Percentiles rank a stretch among this genome's conserved stretches.
Conservation (phyloP, 2,113 vertebrate genomes). For the Hippocampus abdominalis region DNA sequence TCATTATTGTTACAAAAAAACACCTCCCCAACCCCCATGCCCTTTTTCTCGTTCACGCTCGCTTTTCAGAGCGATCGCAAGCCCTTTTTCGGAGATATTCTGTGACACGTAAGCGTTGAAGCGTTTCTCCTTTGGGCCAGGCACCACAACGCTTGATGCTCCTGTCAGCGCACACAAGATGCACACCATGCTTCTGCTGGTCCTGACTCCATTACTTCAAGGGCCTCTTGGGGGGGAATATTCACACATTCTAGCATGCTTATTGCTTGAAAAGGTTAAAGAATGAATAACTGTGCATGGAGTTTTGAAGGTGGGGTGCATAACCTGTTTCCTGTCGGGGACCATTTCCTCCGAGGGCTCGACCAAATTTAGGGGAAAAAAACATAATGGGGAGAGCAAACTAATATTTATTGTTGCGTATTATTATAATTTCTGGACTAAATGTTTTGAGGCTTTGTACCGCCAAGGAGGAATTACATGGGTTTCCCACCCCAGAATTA, state of each 20-base stretch:
- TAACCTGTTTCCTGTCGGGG: neutral
- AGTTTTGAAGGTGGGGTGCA: neutral
- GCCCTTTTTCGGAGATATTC: slow-evolving; percentile 59
- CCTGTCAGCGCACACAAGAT: slow-evolving; percentile 65
- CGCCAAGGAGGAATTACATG: neutral
- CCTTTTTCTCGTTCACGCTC: slow-evolving; percentile 46
- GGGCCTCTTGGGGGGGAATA: slow-evolving; percentile 59
- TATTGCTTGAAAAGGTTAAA: slow-evolving; percentile 39
- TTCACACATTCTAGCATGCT: slow-evolving; percentile 41
- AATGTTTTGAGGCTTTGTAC: neutral
- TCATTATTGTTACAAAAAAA: slow-evolving; percentile 59
- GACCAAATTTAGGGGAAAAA: neutral
- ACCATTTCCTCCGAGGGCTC: neutral
- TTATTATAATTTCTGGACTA: neutral
- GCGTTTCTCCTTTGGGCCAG: slow-evolving; percentile 64
- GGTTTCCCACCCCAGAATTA: neutral
- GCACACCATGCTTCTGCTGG: slow-evolving; percentile 51
- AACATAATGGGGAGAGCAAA: neutral
- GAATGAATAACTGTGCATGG: slow-evolving; percentile 47
- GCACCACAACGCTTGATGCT: slow-evolving; percentile 56
- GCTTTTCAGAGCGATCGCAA: slow-evolving; percentile 56
- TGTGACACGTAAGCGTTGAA: slow-evolving; percentile 61
- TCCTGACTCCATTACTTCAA: slow-evolving; percentile 63
- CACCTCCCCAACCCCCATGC: slow-evolving; percentile 31
- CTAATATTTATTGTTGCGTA: neutral